Evolutionary conservation across 37 sponge, comb jelly and placozoan genomes (phyloP).

Genomic region (Halichondria panicea): DNA sequence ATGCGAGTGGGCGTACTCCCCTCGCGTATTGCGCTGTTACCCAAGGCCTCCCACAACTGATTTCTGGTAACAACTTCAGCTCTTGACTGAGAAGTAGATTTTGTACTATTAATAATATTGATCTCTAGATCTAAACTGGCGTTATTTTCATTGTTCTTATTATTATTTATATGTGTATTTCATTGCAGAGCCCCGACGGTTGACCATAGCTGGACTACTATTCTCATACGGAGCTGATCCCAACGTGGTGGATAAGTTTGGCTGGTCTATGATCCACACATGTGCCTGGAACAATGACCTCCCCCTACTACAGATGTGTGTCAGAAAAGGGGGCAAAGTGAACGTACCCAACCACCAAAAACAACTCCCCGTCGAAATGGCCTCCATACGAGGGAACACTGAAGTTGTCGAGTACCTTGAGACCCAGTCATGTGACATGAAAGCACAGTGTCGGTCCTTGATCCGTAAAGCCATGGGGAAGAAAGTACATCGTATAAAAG

Average conservation of each 20-base stretch:
- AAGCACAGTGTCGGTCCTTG: constrained; percentile 11
- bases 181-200: neutral
- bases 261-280: constrained; percentile 52
- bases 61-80: too few relatives aligned
- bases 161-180: neutral
- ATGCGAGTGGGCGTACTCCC: constrained; percentile 19
- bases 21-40: constrained; percentile 19
- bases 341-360: constrained; percentile 1
- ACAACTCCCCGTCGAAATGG: constrained; percentile 38
- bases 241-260: constrained; percentile 13
- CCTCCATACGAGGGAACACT: constrained; percentile 16
- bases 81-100: too few relatives aligned
- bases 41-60: too few relatives aligned
- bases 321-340: constrained; percentile 24
- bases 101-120: too few relatives aligned
- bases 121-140: too few relatives aligned
- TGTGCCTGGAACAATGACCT: constrained; percentile 51
- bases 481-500: neutral
- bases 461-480: constrained; percentile 27
- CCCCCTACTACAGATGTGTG: constrained; percentile 14
- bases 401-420: constrained; percentile 33
- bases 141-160: too few relatives aligned
- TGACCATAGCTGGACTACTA: neutral
- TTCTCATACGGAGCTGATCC: constrained; percentile 33
- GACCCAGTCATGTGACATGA: constrained; percentile 14